Percentiles rank a stretch among this genome's conserved stretches.
phyloP scores from a whole-genome alignment of 2,797 vertebrate genomes.

The Sphenopsis melanotis region DNA sequence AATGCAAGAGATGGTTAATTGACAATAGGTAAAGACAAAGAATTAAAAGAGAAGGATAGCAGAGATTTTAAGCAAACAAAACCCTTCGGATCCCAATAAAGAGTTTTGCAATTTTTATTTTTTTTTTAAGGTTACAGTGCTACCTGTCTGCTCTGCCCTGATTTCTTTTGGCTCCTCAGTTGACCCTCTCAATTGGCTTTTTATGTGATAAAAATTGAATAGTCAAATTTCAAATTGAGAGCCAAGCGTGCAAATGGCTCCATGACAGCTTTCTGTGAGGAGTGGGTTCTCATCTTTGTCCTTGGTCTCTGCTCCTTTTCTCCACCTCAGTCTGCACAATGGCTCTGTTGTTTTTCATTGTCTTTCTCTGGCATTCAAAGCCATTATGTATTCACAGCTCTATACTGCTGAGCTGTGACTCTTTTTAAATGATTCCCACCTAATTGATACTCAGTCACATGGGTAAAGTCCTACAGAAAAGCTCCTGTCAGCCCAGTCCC shows the following conservation, averaged over 20 bases:
- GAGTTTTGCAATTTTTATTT: accelerated
- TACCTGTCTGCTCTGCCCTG: not conserved
- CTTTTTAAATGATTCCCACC: not conserved
- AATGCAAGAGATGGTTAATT: not conserved
- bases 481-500: not conserved
- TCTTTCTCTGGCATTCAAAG: not conserved
- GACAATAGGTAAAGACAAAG: not conserved
- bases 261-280: not conserved
- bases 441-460: not conserved
- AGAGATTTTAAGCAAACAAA: not conserved
- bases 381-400: not conserved
- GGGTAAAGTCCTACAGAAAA: not conserved
- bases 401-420: not conserved
- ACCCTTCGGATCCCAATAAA: not conserved
- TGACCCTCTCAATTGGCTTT: not conserved
- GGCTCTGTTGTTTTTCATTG: not conserved
- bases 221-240: not conserved
- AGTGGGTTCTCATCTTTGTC: not conserved
- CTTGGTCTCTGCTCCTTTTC: not conserved
- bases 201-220: not conserved
- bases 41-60: not conserved
- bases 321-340: not conserved
- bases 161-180: not conserved
- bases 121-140: not conserved
- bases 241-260: not conserved